These are phyloP conservation scores for Pinna nobilis DNA, from an alignment of 1,140 invertebrate species.

Conservation along the genomic window DNA sequence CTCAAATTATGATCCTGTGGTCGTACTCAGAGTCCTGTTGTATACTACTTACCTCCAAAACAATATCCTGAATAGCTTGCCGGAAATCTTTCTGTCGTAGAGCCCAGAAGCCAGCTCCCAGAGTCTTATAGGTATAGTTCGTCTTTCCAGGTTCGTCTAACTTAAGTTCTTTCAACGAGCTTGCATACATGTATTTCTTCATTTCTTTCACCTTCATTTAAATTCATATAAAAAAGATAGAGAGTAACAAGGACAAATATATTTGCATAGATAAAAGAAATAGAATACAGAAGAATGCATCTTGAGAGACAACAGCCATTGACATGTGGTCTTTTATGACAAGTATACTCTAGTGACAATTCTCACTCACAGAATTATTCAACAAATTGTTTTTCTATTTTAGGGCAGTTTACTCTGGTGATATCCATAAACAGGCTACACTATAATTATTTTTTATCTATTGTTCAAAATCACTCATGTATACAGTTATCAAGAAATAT, in stretches of 20 bases:
- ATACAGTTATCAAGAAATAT: too few species aligned
- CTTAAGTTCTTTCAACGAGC: constrained; percentile 55
- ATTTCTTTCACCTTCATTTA: constrained; percentile 62
- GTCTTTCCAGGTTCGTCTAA: constrained; percentile 58
- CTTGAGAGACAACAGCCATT: neutral
- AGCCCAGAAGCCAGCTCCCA: constrained; percentile 70
- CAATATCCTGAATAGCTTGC: constrained; percentile 64
- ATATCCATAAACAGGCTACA: too few species aligned
- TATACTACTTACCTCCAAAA: constrained; percentile 60
- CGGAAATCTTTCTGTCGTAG: constrained; percentile 67
- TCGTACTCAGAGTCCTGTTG: neutral
- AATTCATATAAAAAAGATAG: neutral
- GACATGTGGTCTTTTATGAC: too few species aligned
- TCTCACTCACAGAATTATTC: too few species aligned
- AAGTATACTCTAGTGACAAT: too few species aligned
- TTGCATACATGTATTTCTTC: constrained; percentile 57
- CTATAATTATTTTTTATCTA: too few species aligned
- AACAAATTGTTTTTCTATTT: too few species aligned
- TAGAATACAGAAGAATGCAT: neutral
- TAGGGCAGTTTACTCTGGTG: too few species aligned
- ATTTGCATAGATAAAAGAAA: too few species aligned
- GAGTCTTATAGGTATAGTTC: constrained; percentile 66
- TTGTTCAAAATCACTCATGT: neutral
- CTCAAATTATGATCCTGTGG: neutral
- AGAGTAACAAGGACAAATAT: neutral